Percentiles rank a stretch among this genome's conserved stretches.
phyloP scores from a whole-genome alignment of 23 tunicate genomes.

The Aplidium turbinatum region DNA sequence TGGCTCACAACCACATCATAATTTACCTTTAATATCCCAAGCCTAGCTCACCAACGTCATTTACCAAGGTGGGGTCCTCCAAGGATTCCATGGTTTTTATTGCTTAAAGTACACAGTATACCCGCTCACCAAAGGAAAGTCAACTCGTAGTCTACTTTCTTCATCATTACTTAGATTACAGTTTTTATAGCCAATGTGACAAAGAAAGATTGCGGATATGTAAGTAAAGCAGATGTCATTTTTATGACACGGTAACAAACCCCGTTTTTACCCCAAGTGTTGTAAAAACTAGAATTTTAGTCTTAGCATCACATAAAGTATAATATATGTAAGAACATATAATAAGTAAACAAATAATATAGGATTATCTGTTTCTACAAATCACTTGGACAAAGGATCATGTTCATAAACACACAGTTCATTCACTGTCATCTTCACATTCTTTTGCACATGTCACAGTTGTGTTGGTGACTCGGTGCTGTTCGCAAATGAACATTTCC shows the following conservation, averaged over 20 bases:
- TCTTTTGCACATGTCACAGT: constrained; percentile 14
- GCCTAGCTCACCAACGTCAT: too few species aligned
- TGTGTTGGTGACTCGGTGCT: constrained; percentile 2
- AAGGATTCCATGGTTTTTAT: too few species aligned
- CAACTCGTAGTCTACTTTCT: constrained; percentile 1
- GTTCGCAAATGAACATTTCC: constrained; percentile 9
- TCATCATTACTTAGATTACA: constrained; percentile 4
- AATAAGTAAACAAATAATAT: too few species aligned
- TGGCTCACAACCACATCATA: too few species aligned
- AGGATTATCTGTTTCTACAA: too few species aligned
- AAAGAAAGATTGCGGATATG: background rate
- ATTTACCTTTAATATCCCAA: too few species aligned
- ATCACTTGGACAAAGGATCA: too few species aligned
- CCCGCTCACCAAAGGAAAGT: background rate
- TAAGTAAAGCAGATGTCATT: background rate
- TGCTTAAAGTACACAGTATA: background rate
- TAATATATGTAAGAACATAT: too few species aligned
- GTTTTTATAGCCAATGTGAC: background rate
- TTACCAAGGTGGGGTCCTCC: too few species aligned
- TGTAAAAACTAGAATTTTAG: too few species aligned
- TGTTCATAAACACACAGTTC: background rate
- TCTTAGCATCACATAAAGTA: too few species aligned
- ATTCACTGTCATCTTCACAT: constrained; percentile 9
- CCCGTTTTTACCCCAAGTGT: background rate
- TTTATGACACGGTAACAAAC: background rate